Evolutionary conservation across 2,113 vertebrate species (phyloP).

Genomic region (Ornithorhynchus anatinus): DNA sequence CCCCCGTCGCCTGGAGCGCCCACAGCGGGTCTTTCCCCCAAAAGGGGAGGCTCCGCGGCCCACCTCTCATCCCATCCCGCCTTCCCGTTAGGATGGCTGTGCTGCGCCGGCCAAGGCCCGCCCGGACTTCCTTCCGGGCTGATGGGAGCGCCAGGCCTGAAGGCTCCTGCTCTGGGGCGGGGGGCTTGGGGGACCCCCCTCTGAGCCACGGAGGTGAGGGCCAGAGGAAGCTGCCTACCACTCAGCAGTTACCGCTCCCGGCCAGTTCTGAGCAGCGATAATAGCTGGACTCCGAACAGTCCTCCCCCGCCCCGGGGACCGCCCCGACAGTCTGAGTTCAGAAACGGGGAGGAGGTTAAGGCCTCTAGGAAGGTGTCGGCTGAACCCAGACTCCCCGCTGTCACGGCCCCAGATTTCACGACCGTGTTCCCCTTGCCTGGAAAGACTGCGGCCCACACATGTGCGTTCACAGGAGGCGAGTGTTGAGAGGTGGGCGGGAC

Average conservation of each 20-base stretch:
- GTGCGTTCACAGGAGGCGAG: not conserved
- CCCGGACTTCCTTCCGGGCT: not conserved
- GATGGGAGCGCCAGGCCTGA: not conserved
- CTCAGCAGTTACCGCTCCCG: not conserved
- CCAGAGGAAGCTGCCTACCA: not conserved
- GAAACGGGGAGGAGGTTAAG: not conserved
- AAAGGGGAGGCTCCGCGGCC: not conserved
- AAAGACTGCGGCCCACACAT: not conserved
- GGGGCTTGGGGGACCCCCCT: not conserved
- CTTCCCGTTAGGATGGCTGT: not conserved
- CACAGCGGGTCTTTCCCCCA: too few species aligned
- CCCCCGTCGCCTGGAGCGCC: not conserved
- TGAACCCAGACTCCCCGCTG: not conserved
- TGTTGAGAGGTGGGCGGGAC: constrained; percentile 15
- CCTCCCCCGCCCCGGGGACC: not conserved
- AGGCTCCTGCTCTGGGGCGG: not conserved
- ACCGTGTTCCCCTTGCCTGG: not conserved
- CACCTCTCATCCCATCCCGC: too few species aligned
- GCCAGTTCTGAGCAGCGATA: not conserved
- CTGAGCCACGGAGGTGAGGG: not conserved
- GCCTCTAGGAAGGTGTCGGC: constrained; percentile 1
- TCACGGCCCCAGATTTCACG: not conserved
- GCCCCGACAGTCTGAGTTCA: not conserved
- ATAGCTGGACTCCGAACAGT: not conserved
- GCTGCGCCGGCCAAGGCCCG: too few species aligned